phyloP scores from a whole-genome alignment of 2,797 vertebrate genomes.

The Xenopus petersii region DNA sequence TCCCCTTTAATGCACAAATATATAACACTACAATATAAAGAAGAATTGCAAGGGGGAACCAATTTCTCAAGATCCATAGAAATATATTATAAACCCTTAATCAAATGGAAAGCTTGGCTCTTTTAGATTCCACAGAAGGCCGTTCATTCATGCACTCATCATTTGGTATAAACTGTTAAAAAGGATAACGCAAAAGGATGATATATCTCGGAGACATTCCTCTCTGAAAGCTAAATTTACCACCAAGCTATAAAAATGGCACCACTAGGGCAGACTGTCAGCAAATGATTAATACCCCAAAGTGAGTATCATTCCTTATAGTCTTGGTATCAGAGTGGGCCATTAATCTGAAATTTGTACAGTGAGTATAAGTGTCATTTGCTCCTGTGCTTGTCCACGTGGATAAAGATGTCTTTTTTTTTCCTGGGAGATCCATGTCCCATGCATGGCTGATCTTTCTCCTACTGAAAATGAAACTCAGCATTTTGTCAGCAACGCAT shows the following conservation, averaged over 20 bases:
- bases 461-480: neutral
- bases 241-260: slow-evolving; percentile 53
- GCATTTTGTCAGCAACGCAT: neutral
- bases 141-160: slow-evolving; percentile 1
- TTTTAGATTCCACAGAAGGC: slow-evolving; percentile 4
- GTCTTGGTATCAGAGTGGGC: slow-evolving; percentile 46
- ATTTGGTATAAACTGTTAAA: slow-evolving; percentile 29
- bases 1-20: too few species aligned
- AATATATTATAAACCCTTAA: neutral
- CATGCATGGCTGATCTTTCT: neutral
- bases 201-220: slow-evolving; percentile 47
- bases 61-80: neutral
- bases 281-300: slow-evolving; percentile 58
- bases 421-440: slow-evolving; percentile 15
- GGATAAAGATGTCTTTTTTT: slow-evolving; percentile 47
- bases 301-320: slow-evolving; percentile 55
- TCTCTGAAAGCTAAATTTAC: slow-evolving; percentile 57
- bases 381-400: slow-evolving; percentile 51
- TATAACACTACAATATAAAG: neutral
- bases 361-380: slow-evolving; percentile 52
- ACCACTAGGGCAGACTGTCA: slow-evolving; percentile 57
- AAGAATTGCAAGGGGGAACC: neutral
- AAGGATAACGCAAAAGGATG: slow-evolving; percentile 40
- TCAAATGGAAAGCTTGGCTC: neutral
- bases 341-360: slow-evolving; percentile 61